Evolutionary conservation across 2,888 invertebrate species (phyloP).

Genomic region (Thymelicus sylvestris): DNA sequence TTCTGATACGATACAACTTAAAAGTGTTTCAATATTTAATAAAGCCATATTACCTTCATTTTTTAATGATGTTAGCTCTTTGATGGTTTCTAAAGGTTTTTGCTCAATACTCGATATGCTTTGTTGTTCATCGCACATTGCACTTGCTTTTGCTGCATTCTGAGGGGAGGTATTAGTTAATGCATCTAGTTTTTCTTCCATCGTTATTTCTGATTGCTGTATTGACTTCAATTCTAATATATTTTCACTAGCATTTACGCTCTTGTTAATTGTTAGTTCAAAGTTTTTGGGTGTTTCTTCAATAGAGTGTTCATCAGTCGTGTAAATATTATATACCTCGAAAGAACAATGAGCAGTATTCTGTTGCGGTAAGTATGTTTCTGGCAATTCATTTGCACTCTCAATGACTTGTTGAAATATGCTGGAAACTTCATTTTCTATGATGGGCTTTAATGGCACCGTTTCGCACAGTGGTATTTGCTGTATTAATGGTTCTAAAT

Average conservation of each 20-base stretch:
- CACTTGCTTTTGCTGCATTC: slow-evolving; percentile 46
- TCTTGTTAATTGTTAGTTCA: slow-evolving; percentile 40
- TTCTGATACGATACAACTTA: slow-evolving; percentile 61
- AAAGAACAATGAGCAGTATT: slow-evolving; percentile 51
- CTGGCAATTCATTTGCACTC: slow-evolving; percentile 48
- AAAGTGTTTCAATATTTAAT: slow-evolving; percentile 58
- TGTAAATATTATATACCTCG: slow-evolving; percentile 61
- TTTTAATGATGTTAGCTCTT: slow-evolving; percentile 47
- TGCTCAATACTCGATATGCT: slow-evolving; percentile 56
- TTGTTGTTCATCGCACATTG: slow-evolving; percentile 56
- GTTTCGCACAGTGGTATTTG: slow-evolving; percentile 55
- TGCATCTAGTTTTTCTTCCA: slow-evolving; percentile 51
- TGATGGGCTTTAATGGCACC: slow-evolving; percentile 50
- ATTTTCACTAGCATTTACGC: slow-evolving; percentile 52
- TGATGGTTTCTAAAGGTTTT: slow-evolving; percentile 58
- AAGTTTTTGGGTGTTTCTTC: slow-evolving; percentile 56
- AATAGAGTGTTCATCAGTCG: slow-evolving; percentile 56
- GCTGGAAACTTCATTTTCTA: slow-evolving; percentile 56
- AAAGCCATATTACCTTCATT: slow-evolving; percentile 53
- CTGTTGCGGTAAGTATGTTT: slow-evolving; percentile 48
- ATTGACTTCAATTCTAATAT: slow-evolving; percentile 60
- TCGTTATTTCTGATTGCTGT: slow-evolving; percentile 56
- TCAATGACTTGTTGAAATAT: slow-evolving; percentile 60
- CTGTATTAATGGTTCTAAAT: slow-evolving; percentile 44
- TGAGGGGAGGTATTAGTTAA: slow-evolving; percentile 37